Base-by-base conservation (phyloP, 2,888 invertebrate species). In the Drosophila helvetica region DNA sequence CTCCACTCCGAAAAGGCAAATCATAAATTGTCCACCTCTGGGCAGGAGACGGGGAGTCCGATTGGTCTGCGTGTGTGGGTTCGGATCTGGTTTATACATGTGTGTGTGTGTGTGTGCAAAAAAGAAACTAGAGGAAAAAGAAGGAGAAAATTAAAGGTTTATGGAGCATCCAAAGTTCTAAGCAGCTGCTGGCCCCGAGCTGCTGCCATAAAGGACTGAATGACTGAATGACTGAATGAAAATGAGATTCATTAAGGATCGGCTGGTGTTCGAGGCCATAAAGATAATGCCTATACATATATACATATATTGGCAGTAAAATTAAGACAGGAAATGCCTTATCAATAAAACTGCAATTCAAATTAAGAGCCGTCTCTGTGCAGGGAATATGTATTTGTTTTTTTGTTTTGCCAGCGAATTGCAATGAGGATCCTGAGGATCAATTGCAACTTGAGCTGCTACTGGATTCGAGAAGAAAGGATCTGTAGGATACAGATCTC, bases 1-100 rank as follows among this genome's bases (percentile, higher is more conserved):
- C 72, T 67, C 53, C 86, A 33, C 65, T n/a, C n/a, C 71, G 57
- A 74, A 75, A 80, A 86, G 89, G 89, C 87, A 80, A 89, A 89
- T 89, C 83, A 83, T 83, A 83, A 83, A 83, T 83, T 83, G 71
- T 89, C 78, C 68, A 78, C 72, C 61, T 17, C 27, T 59, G 17
- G 25, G 19, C 56, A 66, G 22, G 22, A 5, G 22, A 61, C 33
- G 48, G 74, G 43, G 43, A 70, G 43, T 58, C 38, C 6, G 69
- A 30, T 60, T 42, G n/a, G 8, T 38, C 27, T 46, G 50, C 51
- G 61, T 59, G 52, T 64, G 47, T 57, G 56, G n/a, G 38, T 38
- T 59, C 5, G 62, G 56, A 67, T 64, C 79, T 64, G 66, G 81
- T 72, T 68, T 84, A 56, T 77, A 77, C 25, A 33, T 33, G 30